A percentile compares a stretch with the other conserved stretches of the same genome.
Conservation (phyloP, 35 echinoderm and acorn worm species). For the Ophiothrix spiculata region DNA sequence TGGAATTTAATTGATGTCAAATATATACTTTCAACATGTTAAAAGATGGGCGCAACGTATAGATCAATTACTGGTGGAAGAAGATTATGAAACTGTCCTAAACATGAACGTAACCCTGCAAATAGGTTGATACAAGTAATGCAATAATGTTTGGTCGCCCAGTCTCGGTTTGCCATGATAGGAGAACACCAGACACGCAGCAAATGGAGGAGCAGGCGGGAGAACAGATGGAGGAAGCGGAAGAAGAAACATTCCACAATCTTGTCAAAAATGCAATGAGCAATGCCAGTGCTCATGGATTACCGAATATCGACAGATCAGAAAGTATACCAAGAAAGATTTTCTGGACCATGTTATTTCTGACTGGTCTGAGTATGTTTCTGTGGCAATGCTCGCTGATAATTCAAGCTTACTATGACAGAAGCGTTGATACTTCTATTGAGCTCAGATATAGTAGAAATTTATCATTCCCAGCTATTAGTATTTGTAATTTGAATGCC, state of each 20-base stretch:
- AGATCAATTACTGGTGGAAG: too few relatives aligned
- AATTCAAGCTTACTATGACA: conserved; percentile 29
- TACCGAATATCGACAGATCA: conserved; percentile 73
- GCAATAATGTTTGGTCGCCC: too few relatives aligned
- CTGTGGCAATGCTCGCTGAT: conserved; percentile 40
- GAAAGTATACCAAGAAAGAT: conserved; percentile 15
- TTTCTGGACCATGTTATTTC: conserved; percentile 65
- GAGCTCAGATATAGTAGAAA: conserved; percentile 32
- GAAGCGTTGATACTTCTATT: conserved; percentile 57
- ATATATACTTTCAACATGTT: too few relatives aligned
- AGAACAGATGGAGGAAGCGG: neutral
- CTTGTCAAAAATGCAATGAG: conserved; percentile 21
- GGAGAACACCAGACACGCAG: too few relatives aligned
- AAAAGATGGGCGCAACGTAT: too few relatives aligned
- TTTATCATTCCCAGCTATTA: conserved; percentile 80
- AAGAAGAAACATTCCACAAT: neutral
- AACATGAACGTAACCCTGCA: too few relatives aligned
- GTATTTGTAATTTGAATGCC: conserved; percentile 88
- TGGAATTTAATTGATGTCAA: too few relatives aligned
- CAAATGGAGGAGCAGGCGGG: neutral
- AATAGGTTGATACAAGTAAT: too few relatives aligned
- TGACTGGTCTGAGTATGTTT: conserved; percentile 53
- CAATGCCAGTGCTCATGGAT: conserved; percentile 54
- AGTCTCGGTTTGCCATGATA: too few relatives aligned
- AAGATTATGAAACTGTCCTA: too few relatives aligned